A percentile compares a stretch with the other conserved stretches of the same genome.
These are phyloP conservation scores for Probaryconus sp. DNA, from an alignment of 1,140 invertebrate genomes.

Conservation along the genomic window DNA sequence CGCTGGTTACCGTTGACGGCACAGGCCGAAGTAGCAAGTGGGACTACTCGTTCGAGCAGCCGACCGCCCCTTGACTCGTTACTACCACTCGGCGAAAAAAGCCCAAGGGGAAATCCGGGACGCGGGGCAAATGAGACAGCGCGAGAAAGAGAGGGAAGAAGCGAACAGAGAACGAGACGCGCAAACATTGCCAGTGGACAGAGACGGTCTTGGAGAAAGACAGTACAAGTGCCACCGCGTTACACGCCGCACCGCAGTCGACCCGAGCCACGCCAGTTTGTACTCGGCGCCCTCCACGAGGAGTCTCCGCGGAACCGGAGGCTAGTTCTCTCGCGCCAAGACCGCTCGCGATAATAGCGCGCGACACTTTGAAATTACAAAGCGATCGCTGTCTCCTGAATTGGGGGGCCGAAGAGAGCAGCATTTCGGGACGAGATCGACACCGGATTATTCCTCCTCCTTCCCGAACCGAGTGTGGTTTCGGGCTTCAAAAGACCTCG, in stretches of 20 bases:
- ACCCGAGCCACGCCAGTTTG: conserved; percentile 70
- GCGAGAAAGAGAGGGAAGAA: conserved; percentile 42
- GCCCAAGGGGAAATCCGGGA: conserved; percentile 43
- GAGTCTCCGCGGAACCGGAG: conserved; percentile 61
- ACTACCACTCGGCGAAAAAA: conserved; percentile 58
- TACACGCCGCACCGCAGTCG: conserved; percentile 65
- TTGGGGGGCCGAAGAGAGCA: no score
- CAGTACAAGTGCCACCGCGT: conserved; percentile 67
- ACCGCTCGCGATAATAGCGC: conserved; percentile 2
- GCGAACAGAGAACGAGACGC: conserved; percentile 22
- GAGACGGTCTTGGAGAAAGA: conserved; percentile 57
- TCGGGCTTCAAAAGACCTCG: no score
- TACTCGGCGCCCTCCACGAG: conserved; percentile 72
- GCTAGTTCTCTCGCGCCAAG: conserved; percentile 24
- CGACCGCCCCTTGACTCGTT: conserved; percentile 66
- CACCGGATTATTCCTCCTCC: no score
- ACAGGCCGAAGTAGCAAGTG: conserved; percentile 49
- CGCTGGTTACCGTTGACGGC: conserved; percentile 51
- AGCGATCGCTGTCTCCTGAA: no score
- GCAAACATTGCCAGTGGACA: conserved; percentile 32
- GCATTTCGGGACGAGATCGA: no score
- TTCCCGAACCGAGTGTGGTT: conserved; percentile 26
- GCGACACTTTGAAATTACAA: no score
- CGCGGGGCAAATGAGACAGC: conserved; percentile 53
- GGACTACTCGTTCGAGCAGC: conserved; percentile 37